phyloP scores from a whole-genome alignment of 2,113 vertebrate species.

The Pheucticus melanocephalus region DNA sequence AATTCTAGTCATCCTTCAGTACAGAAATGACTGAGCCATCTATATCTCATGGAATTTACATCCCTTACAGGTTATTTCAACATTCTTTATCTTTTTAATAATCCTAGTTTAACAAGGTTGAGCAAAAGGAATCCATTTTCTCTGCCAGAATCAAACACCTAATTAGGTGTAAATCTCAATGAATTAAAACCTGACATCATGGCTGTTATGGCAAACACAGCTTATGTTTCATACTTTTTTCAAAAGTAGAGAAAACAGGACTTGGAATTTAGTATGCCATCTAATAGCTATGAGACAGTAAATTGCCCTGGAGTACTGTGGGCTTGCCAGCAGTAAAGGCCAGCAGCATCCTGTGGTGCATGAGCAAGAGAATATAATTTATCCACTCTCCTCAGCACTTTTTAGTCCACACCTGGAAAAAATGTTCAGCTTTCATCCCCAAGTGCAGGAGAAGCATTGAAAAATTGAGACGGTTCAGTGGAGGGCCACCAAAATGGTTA shows the following conservation, averaged over 20 bases:
- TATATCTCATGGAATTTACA: background rate
- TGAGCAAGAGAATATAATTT: background rate
- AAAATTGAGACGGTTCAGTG: background rate
- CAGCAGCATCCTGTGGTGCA: background rate
- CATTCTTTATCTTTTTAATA: background rate
- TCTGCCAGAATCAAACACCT: background rate
- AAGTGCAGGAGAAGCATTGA: background rate
- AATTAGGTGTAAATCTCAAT: background rate
- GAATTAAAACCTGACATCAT: background rate
- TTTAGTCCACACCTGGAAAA: background rate
- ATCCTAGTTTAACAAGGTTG: background rate
- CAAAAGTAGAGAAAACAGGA: background rate
- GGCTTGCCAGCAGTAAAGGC: background rate
- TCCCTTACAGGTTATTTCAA: background rate
- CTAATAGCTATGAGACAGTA: background rate
- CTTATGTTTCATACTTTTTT: background rate
- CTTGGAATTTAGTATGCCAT: background rate
- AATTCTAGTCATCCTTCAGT: background rate
- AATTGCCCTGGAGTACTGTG: background rate
- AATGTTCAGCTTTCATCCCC: background rate
- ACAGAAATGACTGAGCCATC: background rate
- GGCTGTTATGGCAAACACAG: background rate
- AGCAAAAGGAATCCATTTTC: background rate
- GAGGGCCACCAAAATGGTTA: background rate
- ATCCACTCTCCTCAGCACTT: background rate